A percentile compares a stretch with the other conserved stretches of the same genome.
These are phyloP conservation scores for Philotrypesis tridentata DNA, from an alignment of 1,140 invertebrate species.

Conservation along the genomic window DNA sequence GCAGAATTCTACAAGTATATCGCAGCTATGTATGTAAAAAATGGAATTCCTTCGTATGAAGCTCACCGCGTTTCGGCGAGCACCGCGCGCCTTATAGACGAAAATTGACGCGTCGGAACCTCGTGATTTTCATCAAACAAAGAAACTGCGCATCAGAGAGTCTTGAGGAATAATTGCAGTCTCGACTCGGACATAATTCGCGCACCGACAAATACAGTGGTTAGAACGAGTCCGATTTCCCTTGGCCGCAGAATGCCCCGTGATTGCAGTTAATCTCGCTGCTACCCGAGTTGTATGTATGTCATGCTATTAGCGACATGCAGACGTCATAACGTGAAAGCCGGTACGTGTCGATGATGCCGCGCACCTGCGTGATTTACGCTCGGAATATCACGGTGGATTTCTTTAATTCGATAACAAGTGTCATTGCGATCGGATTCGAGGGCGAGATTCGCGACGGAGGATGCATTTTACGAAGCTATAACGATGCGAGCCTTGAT, in stretches of 20 bases:
- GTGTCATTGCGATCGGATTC: no score
- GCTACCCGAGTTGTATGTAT: background rate
- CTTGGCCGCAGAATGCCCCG: background rate
- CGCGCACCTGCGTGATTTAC: background rate
- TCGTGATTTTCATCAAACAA: background rate
- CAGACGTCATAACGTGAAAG: conserved; percentile 14
- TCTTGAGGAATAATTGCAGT: background rate
- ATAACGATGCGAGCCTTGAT: no score
- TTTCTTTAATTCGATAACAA: conserved; percentile 17
- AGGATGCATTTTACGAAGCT: no score
- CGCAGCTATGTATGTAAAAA: no score
- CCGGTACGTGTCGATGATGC: conserved; percentile 22
- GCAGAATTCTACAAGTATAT: no score
- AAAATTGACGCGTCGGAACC: no score
- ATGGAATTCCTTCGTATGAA: no score
- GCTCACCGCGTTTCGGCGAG: no score
- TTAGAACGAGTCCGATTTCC: conserved; percentile 19
- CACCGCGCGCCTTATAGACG: no score
- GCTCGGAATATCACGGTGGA: background rate
- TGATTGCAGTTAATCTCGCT: conserved; percentile 10
- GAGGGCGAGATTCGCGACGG: no score
- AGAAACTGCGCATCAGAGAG: background rate
- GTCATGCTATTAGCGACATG: background rate
- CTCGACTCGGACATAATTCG: background rate
- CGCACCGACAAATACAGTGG: conserved; percentile 24